Base-by-base conservation (phyloP, 2,888 invertebrate genomes). In the Elaeidobius kamerunicus region DNA sequence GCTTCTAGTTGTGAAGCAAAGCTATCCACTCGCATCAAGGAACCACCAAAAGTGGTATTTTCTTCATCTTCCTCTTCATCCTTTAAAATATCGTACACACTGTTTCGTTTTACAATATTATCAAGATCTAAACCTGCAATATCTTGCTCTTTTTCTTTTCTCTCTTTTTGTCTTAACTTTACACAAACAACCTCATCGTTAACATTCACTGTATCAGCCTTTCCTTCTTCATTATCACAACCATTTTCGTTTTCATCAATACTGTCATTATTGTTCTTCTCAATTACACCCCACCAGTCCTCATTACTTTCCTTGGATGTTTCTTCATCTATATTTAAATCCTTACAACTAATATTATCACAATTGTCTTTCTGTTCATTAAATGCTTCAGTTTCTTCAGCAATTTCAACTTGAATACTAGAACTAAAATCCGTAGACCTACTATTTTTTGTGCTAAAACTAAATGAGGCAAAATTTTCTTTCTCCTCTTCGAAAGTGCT, bases 11-110 rank as follows among this genome's bases (percentile, higher is more conserved):
- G 56, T 17, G 47, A 59, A 3, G 60, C 64, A 32, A 64, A 64
- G 44, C 62, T 62, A 44, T 61, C 64, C 23, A 64, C 56, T 51
- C 59, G 57, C 52, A 64, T 60, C 17, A 64, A 39, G 14, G 57
- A 62, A 28, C 64, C 62, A 20, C 42, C 52, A 7, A 42, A 50
- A 32, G 32, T 18, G 15, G 44, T 28, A 27, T 38, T 27, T 27
- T 46, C 43, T 15, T 32, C 40, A n/a, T 20, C 30, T 14, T 45
- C 36, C 12, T 38, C 19, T 12, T 40, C 46, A 18, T 39, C 15
- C 5, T 50, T 55, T 11, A 55, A 17, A 12, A 55, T 55, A 40
- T 55, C 55, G 27, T 55, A 55, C 5, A 55, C 44, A 36, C 50
- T 55, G 19, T 55, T 49, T 12, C 38, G 36, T 41, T 32, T 12